Evolutionary conservation across 1,140 invertebrate genomes (phyloP).

Genomic region (Calycopis cecrops): DNA sequence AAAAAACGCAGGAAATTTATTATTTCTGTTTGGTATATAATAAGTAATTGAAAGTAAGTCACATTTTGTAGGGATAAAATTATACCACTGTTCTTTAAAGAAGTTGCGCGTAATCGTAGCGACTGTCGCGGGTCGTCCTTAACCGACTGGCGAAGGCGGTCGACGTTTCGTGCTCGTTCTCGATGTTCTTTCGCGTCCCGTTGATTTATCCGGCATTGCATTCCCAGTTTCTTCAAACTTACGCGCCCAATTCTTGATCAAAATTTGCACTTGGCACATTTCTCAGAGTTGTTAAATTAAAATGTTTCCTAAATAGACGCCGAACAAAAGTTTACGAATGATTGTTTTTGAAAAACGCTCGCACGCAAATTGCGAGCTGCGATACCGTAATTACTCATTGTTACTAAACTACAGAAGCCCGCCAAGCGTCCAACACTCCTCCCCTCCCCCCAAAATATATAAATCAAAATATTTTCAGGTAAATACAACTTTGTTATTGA

Average conservation of each 20-base stretch:
- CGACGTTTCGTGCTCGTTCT: conserved; percentile 16
- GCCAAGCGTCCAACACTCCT: conserved; percentile 13
- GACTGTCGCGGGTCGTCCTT: conserved; percentile 14
- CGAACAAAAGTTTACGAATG: conserved; percentile 19
- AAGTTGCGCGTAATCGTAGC: conserved; percentile 11
- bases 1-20: no score
- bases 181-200: conserved; percentile 14
- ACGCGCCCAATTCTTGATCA: conserved; percentile 19
- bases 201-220: conserved; percentile 15
- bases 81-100: no score
- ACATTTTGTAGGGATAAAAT: no score
- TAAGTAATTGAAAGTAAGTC: no score
- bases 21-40: no score
- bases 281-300: conserved; percentile 19
- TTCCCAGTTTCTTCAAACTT: conserved; percentile 21
- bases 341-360: conserved; percentile 20
- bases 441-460: conserved; percentile 9
- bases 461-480: no score
- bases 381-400: conserved; percentile 15
- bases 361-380: conserved; percentile 14
- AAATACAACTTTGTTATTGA: no score
- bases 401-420: conserved; percentile 19
- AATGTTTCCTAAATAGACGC: conserved; percentile 18
- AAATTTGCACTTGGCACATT: conserved; percentile 19
- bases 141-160: conserved; percentile 16